Base-by-base conservation (phyloP, 2,888 invertebrate genomes). In the Ellobium chinense region DNA sequence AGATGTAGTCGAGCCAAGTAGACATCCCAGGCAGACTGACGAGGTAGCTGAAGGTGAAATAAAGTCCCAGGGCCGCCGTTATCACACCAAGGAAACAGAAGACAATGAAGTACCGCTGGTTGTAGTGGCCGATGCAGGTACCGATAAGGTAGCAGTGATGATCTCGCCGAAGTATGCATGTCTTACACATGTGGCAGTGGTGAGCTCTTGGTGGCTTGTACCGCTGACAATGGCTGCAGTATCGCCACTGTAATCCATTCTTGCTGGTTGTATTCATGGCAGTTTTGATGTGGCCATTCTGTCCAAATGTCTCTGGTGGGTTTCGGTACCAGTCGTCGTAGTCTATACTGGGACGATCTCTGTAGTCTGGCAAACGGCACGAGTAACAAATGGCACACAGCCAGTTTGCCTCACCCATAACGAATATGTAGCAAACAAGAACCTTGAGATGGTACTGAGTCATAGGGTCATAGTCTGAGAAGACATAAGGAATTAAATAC, bases 131-230 rank as follows among this genome's bases (percentile, higher is more conserved):
- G 12, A 90, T 87, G 77, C 88, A 88, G n/a, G 82, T 83, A 14
- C 89, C 91, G n/a, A 90, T 85, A 84, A 91, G 85, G 69, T 85
- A 89, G 70, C 91, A 91, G 80, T 91, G 91, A 82, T 91, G 91
- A 81, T 91, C 91, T 1, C 91, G 83, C 70, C 90, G 89, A 27
- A 91, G 79, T n/a, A 91, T 89, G 82, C 91, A 91, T 31, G 68
- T 83, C 60, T 86, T 75, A 83, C 91, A 91, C 7, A 86, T 82
- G 14, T 85, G 82, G 74, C 91, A 91, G 79, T 91, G 90, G 77
- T 89, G 88, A 9, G 89, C 78, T 9, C 90, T 82, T 2, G 91
- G 90, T 1, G 91, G 91, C 0, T 84, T 80, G 54, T 84, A 80
- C 80, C 86, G 81, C 34, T 85, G 63, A 80, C 91, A 90, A 21